Evolutionary conservation across 2,113 vertebrate species (phyloP), one percentile per base, ranked within the genome.

Genomic region (Nerophis lumbriciformis): DNA sequence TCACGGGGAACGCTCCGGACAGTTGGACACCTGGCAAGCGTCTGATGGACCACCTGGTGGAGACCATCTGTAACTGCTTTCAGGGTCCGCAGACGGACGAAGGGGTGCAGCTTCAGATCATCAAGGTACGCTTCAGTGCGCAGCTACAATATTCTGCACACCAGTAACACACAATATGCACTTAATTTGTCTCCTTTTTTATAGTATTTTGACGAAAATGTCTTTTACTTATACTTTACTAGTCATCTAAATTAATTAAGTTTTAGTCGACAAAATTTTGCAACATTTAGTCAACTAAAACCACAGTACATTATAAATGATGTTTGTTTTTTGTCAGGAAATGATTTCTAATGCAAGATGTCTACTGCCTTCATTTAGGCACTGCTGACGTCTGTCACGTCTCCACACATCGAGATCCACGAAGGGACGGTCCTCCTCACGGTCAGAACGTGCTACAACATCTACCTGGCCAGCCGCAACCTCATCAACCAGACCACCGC

Each of bases 401-500:
- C 95, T 57, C 94, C 95, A 0, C 92, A 97, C 84, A 96, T 99
- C 65, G 97, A 98, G 90, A 98, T 99, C 52, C 97, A 99, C 0
- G 97, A 99, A 85, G 95, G 95, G 68, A 98, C 96, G 1, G 88
- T 98, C 73, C 93, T 99, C 16, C 94, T 97, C 66, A 97, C 97
- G 0, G 97, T 99, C 72, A 88, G 97, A 79, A 99, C 96, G 36
- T 99, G 97, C 82, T 99, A 99, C 81, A 98, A 99, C 88, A 98
- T 99, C 83, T 99, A 98, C 85, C 83, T 99, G 87, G 97, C 97
- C 83, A 99, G 97, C 88, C 94, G 94, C 81, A 99, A 99, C 85
- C 94, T 99, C 82, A 98, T 99, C 90, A 99, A 99, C 88, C 97
- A 99, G 85, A 99, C 97, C 73, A 98, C 96, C 1, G 96, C 97